Conservation (phyloP, 2,888 invertebrate species). For the Eledone cirrhosa region DNA sequence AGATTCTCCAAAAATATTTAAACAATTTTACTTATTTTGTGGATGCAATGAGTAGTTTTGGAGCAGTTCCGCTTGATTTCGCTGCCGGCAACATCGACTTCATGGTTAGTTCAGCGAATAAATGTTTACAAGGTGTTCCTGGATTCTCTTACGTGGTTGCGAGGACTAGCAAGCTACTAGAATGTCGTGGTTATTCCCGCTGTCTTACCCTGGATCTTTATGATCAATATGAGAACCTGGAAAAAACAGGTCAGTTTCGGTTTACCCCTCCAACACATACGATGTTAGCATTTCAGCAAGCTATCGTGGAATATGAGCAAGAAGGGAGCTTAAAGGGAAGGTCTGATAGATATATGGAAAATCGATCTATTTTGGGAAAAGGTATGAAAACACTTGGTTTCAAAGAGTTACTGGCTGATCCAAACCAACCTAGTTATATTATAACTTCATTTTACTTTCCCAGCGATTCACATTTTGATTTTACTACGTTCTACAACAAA, state of each 20-base stretch:
- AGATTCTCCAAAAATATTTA: constrained; percentile 56
- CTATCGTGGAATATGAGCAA: constrained; percentile 64
- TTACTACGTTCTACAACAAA: constrained; percentile 65
- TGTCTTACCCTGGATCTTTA: constrained; percentile 67
- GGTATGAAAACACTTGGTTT: constrained; percentile 68
- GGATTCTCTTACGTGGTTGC: constrained; percentile 68
- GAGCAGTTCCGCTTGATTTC: constrained; percentile 66
- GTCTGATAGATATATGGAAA: constrained; percentile 64
- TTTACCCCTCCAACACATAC: constrained; percentile 70
- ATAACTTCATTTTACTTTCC: constrained; percentile 69
- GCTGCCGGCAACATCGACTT: constrained; percentile 62
- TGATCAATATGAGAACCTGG: constrained; percentile 67
- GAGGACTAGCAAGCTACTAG: constrained; percentile 55
- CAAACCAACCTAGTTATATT: constrained; percentile 64
- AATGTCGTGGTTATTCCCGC: constrained; percentile 65
- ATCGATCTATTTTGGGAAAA: constrained; percentile 61
- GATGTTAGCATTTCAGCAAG: constrained; percentile 67
- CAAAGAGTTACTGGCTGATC: constrained; percentile 58
- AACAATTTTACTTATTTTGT: constrained; percentile 65
- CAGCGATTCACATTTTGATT: constrained; percentile 65
- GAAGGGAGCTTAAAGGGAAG: constrained; percentile 67
- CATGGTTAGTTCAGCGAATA: constrained; percentile 69
- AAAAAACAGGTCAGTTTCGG: constrained; percentile 68
- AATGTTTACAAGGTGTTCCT: constrained; percentile 70
- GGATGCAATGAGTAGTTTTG: constrained; percentile 70